phyloP scores from a whole-genome alignment of 2,888 invertebrate genomes.

The Lasioglossum villosulum region DNA sequence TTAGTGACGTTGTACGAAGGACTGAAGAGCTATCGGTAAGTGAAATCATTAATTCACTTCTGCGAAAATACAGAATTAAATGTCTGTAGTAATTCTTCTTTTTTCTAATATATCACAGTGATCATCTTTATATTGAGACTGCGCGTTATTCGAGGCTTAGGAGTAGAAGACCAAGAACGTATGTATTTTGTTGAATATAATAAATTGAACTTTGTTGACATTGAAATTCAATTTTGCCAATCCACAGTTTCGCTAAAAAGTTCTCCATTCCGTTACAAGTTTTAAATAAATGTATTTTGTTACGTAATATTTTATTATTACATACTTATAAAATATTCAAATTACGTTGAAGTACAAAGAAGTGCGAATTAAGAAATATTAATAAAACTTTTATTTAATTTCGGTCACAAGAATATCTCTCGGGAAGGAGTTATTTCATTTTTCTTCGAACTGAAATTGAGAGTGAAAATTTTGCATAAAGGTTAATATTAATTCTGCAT shows the following conservation, averaged over 20 bases:
- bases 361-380: background rate
- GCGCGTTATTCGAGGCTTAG: slow-evolving; percentile 26
- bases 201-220: background rate
- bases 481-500: background rate
- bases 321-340: too few species aligned
- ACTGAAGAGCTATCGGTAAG: slow-evolving; percentile 87
- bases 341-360: too few species aligned
- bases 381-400: background rate
- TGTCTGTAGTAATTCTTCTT: background rate
- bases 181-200: slow-evolving; percentile 40
- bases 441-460: background rate
- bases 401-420: background rate
- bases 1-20: slow-evolving; percentile 89
- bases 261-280: background rate
- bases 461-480: background rate
- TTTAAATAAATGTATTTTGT: background rate
- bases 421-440: background rate
- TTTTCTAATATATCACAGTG: slow-evolving; percentile 60
- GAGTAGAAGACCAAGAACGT: slow-evolving; percentile 62
- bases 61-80: background rate
- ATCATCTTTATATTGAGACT: slow-evolving; percentile 68
- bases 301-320: background rate
- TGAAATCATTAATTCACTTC: background rate
- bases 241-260: background rate
- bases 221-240: background rate